phyloP scores from a whole-genome alignment of 2,797 vertebrate species.

The Monodelphis domestica region DNA sequence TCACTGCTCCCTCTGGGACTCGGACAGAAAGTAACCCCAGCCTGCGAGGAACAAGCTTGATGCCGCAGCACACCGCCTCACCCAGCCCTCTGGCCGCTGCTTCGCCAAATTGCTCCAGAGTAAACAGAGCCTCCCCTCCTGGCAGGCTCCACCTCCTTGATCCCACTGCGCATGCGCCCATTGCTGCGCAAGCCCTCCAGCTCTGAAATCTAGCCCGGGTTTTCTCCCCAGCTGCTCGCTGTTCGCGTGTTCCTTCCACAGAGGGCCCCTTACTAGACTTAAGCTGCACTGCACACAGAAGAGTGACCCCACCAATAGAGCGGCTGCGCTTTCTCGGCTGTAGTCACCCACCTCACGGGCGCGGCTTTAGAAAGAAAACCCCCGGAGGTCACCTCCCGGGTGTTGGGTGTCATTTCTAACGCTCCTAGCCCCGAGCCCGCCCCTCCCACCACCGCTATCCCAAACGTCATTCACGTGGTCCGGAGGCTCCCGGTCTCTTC shows the following conservation, averaged over 20 bases:
- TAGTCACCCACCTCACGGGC: neutral
- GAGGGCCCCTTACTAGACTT: neutral
- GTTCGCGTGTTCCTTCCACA: neutral
- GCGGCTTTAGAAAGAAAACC: too few species aligned
- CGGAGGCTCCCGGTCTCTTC: constrained; percentile 24
- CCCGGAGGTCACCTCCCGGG: too few species aligned
- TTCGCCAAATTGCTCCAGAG: constrained; percentile 77
- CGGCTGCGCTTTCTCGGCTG: neutral
- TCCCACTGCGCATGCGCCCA: constrained; percentile 79
- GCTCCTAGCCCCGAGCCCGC: neutral
- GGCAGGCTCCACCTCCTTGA: constrained; percentile 73
- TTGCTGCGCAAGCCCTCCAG: constrained; percentile 40
- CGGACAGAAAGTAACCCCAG: constrained; percentile 51
- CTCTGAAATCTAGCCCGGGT: neutral
- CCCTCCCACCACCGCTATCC: too few species aligned
- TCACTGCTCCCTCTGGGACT: constrained; percentile 57
- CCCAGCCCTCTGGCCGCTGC: constrained; percentile 68
- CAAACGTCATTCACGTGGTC: neutral
- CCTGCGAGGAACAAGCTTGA: constrained; percentile 41
- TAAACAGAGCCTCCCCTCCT: constrained; percentile 82
- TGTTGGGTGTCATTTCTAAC: neutral
- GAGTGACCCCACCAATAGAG: neutral
- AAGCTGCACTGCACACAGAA: neutral
- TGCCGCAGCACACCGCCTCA: constrained; percentile 30
- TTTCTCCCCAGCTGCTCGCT: neutral